Evolutionary conservation across 2,113 vertebrate species (phyloP).

Genomic region (Callocephalon fimbriatum): DNA sequence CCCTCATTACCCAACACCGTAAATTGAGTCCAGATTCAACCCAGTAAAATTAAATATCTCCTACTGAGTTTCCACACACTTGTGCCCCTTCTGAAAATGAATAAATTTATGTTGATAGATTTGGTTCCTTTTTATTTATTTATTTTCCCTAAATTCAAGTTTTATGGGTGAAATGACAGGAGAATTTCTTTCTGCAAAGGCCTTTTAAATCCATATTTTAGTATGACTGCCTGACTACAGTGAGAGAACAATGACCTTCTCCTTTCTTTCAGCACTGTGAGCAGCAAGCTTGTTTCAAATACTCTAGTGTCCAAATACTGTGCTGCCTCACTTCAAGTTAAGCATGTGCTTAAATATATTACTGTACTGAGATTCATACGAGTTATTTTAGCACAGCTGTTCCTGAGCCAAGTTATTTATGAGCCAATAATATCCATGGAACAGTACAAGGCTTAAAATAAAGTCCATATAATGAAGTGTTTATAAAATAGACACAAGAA

Average conservation of each 20-base stretch:
- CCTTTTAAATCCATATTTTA: neutral
- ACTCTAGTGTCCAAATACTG: neutral
- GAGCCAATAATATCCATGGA: neutral
- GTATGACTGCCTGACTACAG: neutral
- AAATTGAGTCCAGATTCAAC: neutral
- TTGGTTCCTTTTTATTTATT: neutral
- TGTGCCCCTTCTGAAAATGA: neutral
- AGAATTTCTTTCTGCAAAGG: neutral
- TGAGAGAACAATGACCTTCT: neutral
- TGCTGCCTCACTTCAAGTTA: neutral
- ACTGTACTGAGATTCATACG: neutral
- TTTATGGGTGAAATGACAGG: neutral
- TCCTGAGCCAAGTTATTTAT: neutral
- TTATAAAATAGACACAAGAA: neutral
- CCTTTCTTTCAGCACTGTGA: neutral
- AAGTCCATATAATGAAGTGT: neutral
- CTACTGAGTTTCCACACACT: neutral
- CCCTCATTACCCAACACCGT: neutral
- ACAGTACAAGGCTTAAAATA: neutral
- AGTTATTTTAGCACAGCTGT: conserved; percentile 1
- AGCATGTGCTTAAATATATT: neutral
- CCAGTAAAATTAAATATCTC: neutral
- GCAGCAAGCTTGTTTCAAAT: neutral
- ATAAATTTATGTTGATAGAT: neutral
- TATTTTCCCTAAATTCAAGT: neutral